phyloP scores from a whole-genome alignment of 1,140 invertebrate species.

The Halotydeus destructor region DNA sequence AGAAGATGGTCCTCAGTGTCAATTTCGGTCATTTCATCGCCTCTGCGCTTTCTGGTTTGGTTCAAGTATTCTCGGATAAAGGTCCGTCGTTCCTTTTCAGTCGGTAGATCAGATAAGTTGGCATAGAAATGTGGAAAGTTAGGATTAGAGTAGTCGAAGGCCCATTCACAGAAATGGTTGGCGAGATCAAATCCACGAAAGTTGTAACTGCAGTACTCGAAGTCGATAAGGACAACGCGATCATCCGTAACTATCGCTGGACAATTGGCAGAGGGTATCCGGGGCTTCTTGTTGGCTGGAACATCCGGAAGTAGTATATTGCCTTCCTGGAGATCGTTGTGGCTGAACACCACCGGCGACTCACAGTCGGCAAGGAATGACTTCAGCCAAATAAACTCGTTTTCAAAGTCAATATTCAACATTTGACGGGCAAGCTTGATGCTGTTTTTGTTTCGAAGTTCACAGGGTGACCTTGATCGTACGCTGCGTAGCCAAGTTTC shows the following conservation, averaged over 20 bases:
- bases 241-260: slow-evolving; percentile 19
- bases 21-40: slow-evolving; percentile 15
- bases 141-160: slow-evolving; percentile 60
- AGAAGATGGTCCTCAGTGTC: slow-evolving; percentile 31
- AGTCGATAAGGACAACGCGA: slow-evolving; percentile 52
- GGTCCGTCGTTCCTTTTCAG: slow-evolving; percentile 49
- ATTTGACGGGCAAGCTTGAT: slow-evolving; percentile 15
- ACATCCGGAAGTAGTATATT: slow-evolving; percentile 27
- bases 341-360: slow-evolving; percentile 84
- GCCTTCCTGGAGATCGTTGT: slow-evolving; percentile 94
- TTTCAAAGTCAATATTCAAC: slow-evolving; percentile 32
- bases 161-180: slow-evolving; percentile 90
- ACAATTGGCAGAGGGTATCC: neutral
- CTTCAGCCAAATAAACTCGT: slow-evolving; percentile 41
- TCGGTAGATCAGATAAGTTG: slow-evolving; percentile 42
- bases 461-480: slow-evolving; percentile 18
- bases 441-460: slow-evolving; percentile 13
- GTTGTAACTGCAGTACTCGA: slow-evolving; percentile 38
- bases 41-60: slow-evolving; percentile 6
- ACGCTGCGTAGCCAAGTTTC: slow-evolving; percentile 8
- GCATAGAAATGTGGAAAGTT: slow-evolving; percentile 56
- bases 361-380: slow-evolving; percentile 22
- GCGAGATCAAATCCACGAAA: slow-evolving; percentile 72
- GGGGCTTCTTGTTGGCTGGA: slow-evolving; percentile 35
- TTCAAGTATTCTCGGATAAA: slow-evolving; percentile 13